phyloP scores from a whole-genome alignment of 2,113 vertebrate species.

The Mus musculus region GRCm39 chr6:59367501-59368000 shows the following conservation, averaged over 20 bases:
- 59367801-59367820: neutral
- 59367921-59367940: neutral
- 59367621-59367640: neutral
- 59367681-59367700: neutral
- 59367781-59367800: neutral
- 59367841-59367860: neutral
- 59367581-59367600: neutral
- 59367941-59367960: neutral
- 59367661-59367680: too few species aligned
- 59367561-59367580: neutral
- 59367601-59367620: too few species aligned
- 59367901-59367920: neutral
- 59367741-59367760: neutral
- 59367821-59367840: fast-evolving
- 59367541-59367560: neutral
- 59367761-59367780: neutral
- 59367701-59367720: neutral
- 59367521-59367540: neutral
- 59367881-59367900: neutral
- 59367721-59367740: neutral
- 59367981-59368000: neutral
- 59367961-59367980: neutral
- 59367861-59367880: neutral
- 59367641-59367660: neutral
- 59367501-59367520: neutral